Conservation (phyloP, 2,797 vertebrate species). For the Neostethus bicornis region DNA sequence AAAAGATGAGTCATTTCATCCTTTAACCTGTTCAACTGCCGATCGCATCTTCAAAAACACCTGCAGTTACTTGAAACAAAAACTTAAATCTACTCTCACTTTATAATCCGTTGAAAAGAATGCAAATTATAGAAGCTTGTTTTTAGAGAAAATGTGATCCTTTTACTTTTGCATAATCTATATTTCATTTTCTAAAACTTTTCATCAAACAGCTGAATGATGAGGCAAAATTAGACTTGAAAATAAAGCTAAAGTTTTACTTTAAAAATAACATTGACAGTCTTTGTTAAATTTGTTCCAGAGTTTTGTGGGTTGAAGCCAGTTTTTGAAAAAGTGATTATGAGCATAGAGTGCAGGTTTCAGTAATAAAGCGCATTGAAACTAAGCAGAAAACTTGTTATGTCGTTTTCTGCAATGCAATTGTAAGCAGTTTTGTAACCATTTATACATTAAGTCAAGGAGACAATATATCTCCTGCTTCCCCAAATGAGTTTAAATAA, state of each 20-base stretch:
- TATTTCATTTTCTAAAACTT: too few relatives aligned
- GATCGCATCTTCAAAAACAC: neutral
- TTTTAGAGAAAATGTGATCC: conserved; percentile 1
- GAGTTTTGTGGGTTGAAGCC: neutral
- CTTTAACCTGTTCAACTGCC: neutral
- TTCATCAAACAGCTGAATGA: too few relatives aligned
- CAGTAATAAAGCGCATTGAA: neutral
- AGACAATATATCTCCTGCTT: conserved; percentile 20
- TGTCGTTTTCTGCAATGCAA: neutral
- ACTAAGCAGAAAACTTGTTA: neutral
- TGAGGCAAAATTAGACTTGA: too few relatives aligned
- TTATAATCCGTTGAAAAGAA: conserved; percentile 8
- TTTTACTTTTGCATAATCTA: neutral
- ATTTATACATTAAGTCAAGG: conserved; percentile 11
- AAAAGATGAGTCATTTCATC: neutral
- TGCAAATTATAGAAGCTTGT: conserved; percentile 1
- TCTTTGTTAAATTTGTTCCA: conserved; percentile 10
- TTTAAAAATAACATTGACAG: neutral
- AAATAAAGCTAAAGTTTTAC: neutral
- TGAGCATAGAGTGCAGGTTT: neutral
- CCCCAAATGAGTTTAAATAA: conserved; percentile 23
- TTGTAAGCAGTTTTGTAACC: neutral
- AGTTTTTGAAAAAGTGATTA: neutral
- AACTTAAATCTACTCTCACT: too few relatives aligned
- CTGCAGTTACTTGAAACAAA: neutral